Conservation (phyloP, 2,888 invertebrate species). For the Xanthostigma xanthostigma region DNA sequence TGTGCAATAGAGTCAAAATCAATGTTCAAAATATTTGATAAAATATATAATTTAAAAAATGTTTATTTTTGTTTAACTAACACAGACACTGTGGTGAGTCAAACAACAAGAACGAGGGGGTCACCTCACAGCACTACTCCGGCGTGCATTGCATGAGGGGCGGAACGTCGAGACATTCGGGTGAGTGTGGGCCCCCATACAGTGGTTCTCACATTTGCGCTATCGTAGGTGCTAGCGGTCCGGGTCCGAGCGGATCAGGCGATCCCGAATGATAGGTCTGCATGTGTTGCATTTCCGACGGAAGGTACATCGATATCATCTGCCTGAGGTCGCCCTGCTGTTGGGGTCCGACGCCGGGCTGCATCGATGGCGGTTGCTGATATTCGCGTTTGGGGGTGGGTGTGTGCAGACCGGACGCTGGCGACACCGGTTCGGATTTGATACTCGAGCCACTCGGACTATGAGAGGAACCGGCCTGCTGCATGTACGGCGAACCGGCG, state of each 20-base stretch:
- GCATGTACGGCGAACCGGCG: slow-evolving; percentile 58
- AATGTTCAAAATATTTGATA: background rate
- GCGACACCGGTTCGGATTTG: slow-evolving; percentile 78
- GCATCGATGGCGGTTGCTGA: slow-evolving; percentile 51
- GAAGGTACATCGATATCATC: slow-evolving; percentile 65
- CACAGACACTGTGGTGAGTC: background rate
- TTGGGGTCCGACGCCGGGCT: slow-evolving; percentile 35
- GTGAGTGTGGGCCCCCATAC: slow-evolving; percentile 22
- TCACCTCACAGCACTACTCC: background rate
- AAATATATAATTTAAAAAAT: background rate
- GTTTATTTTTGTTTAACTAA: background rate
- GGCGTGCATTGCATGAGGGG: slow-evolving; percentile 14
- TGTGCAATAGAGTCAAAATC: too few species aligned
- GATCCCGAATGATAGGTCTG: slow-evolving; percentile 41
- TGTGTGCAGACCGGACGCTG: slow-evolving; percentile 48
- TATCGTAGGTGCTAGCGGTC: slow-evolving; percentile 39
- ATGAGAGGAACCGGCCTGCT: slow-evolving; percentile 57
- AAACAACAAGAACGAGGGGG: background rate
- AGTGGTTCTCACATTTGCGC: slow-evolving; percentile 50
- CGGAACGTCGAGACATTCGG: slow-evolving; percentile 26
- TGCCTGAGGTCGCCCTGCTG: slow-evolving; percentile 45
- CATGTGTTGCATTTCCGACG: slow-evolving; percentile 46
- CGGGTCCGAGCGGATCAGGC: slow-evolving; percentile 47
- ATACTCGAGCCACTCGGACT: slow-evolving; percentile 79
- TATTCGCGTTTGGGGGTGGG: slow-evolving; percentile 35